Evolutionary conservation across 2,113 vertebrate species (phyloP), one percentile per base, ranked within the genome.

Genomic region (Anolis carolinensis): DNA sequence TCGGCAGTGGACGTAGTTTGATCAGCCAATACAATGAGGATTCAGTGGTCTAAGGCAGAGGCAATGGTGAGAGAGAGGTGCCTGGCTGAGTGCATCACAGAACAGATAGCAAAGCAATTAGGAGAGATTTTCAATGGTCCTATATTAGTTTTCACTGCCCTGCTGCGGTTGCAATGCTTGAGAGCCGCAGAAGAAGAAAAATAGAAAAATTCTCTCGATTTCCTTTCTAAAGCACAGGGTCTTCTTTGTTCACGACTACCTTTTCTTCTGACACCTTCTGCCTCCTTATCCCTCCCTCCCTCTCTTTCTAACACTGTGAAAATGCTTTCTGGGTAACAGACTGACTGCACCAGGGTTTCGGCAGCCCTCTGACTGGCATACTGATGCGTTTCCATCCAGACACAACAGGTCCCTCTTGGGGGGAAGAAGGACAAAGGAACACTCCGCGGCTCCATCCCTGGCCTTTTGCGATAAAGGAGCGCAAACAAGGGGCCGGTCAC

Each of bases 401-500:
- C 75, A 72, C 50, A 83, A 71, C 72, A 83, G 44, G 75, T 32
- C 65, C 27, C 75, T 36, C 67, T 25, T 3, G 48, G 65, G 50
- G 48, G 21, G 4, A 8, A 62, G 63, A 14, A 62, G 63, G 32
- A 32, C 67, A 79, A 72, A 79, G 52, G 20, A 32, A n/a, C 39
- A 52, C 50, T 79, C 20, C 10, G 27, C 0, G n/a, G 18, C 36
- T 30, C 21, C 67, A 16, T 34, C 16, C 20, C 74, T 78, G 36
- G 63, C 73, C 63, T 78, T 87, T 72, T 11, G 25, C 55, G 52
- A 80, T 65, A 71, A 79, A 85, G 67, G 65, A n/a, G 6, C 36
- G 75, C 55, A 32, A 83, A 83, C 25, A 68, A 82, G 55, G 50
- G 50, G 79, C 0, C 0, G 63, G 68, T 27, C 50, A 68, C 18